Evolutionary conservation across 1,140 invertebrate genomes (phyloP).

Genomic region (Uloborus diversus): DNA sequence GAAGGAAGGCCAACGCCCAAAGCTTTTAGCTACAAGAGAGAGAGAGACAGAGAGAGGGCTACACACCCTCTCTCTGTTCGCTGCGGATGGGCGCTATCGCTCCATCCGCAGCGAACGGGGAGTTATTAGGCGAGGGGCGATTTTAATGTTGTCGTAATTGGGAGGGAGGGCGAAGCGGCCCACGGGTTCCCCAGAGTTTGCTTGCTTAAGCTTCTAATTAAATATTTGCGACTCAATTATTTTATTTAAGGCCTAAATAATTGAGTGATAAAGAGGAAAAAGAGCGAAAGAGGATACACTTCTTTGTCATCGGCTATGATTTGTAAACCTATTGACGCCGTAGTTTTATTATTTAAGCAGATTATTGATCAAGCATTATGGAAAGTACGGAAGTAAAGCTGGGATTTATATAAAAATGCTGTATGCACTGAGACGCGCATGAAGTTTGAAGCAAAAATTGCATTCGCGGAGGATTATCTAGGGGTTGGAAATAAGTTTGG

Average conservation of each 20-base stretch:
- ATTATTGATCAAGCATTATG: too few relatives aligned
- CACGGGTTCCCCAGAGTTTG: constrained; percentile 11
- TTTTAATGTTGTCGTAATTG: constrained; percentile 52
- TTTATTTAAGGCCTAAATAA: constrained; percentile 50
- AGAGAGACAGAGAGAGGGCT: background rate
- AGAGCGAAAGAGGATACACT: background rate
- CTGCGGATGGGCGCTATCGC: background rate
- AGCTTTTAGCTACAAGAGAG: constrained; percentile 42
- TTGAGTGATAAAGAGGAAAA: constrained; percentile 26
- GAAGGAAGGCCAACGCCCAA: constrained; percentile 48
- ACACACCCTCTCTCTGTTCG: constrained; percentile 22
- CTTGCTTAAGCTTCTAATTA: constrained; percentile 54
- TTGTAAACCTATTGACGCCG: too few relatives aligned
- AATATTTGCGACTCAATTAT: constrained; percentile 47
- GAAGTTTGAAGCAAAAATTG: too few relatives aligned
- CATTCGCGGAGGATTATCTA: too few relatives aligned
- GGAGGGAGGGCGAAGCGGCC: constrained; percentile 25
- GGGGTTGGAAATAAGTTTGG: too few relatives aligned
- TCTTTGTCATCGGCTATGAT: background rate
- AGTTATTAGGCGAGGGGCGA: constrained; percentile 40
- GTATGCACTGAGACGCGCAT: too few relatives aligned
- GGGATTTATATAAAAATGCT: too few relatives aligned
- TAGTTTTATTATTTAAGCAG: too few relatives aligned
- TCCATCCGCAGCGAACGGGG: constrained; percentile 4
- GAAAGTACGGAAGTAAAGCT: too few relatives aligned